Percentiles rank a stretch among this genome's conserved stretches.
Evolutionary conservation across 1,140 invertebrate genomes (phyloP).

Genomic region (Lepidurus arcticus): DNA sequence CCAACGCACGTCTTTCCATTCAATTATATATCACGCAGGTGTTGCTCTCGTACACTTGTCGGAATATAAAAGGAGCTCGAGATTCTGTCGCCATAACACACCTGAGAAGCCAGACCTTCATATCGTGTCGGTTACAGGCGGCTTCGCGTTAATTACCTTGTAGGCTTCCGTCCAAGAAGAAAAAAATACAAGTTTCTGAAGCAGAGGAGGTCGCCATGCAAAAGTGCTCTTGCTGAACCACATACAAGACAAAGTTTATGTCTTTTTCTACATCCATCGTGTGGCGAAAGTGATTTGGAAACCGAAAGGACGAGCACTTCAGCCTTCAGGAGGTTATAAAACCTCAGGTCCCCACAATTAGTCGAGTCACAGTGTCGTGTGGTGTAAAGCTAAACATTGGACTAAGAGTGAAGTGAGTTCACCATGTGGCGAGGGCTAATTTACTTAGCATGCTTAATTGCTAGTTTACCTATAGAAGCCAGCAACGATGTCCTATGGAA

Average conservation of each 20-base stretch:
- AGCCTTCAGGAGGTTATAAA: conserved; percentile 13
- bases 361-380: neutral
- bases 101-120: neutral
- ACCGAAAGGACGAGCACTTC: neutral
- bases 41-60: neutral
- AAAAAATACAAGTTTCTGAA: neutral
- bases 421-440: neutral
- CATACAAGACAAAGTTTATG: neutral
- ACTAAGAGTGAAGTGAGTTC: neutral
- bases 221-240: conserved; percentile 13
- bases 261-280: neutral
- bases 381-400: neutral
- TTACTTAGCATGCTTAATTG: neutral
- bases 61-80: neutral
- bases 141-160: conserved; percentile 3
- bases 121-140: neutral
- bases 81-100: neutral
- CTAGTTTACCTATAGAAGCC: neutral
- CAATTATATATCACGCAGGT: conserved; percentile 2
- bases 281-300: conserved; percentile 3
- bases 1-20: conserved; percentile 14
- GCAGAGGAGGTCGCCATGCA: conserved; percentile 3
- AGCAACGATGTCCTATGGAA: neutral
- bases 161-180: neutral
- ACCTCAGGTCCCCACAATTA: neutral